Evolutionary conservation across 2,888 invertebrate species (phyloP), one percentile per base, ranked within the genome.

Genomic region (Spisula solida): DNA sequence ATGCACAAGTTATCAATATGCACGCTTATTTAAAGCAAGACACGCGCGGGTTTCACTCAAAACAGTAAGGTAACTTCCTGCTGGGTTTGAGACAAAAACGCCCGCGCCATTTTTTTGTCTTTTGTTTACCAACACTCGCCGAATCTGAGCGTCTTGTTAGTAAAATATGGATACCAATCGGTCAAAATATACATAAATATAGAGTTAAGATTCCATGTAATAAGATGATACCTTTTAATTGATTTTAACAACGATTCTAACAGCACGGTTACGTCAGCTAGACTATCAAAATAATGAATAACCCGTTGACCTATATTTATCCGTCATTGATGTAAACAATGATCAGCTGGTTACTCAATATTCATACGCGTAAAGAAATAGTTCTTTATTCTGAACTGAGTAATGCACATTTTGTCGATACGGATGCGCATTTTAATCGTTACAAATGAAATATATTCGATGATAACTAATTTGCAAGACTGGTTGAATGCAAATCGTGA

Each of bases 241-340:
- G 4, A 2, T 0, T 75, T 75, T 0, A 1, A 18, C 29, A 31
- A 14, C 31, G 34, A 18, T 18, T 34, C 25, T 34, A 18, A 31
- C 34, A 25, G 16, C 31, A 14, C 12, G 16, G 18, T 31, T 14
- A 34, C 34, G 5, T 75, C 34, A 34, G 25, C 34, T 8, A 75
- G 31, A 34, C 34, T 34, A 18, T 75, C 75, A 75, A 75, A 75
- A 75, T 34, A 75, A 16, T 31, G 34, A 75, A 34, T 12, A 34
- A 18, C 14, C 75, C 16, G 34, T 12, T 75, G 75, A 75, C 75
- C 75, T 75, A 75, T 75, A 75, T 75, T 31, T 34, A 75, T 31
- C n/a, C 75, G 75, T 75, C 75, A 34, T 18, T 34, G 75, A 75
- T 83, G 83, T 83, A 83, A 83, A 83, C 83, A 83, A 70, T 29